A percentile compares a stretch with the other conserved stretches of the same genome.
phyloP scores from a whole-genome alignment of 2,113 vertebrate genomes.

The Microcebus murinus region DNA sequence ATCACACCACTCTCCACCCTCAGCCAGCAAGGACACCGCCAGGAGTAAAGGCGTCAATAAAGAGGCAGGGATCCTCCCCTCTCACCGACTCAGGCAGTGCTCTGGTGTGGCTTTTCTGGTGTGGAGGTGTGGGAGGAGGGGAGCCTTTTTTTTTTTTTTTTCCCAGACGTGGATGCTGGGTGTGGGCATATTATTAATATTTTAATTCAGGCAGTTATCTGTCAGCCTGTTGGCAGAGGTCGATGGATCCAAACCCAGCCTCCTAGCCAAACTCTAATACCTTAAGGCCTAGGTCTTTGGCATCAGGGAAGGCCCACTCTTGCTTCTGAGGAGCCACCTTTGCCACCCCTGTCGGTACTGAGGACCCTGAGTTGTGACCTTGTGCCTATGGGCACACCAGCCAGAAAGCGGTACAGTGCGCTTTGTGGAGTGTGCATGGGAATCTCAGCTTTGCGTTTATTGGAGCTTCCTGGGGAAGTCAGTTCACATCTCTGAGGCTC shows the following conservation, averaged over 20 bases:
- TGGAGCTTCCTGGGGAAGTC: background rate
- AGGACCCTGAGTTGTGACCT: background rate
- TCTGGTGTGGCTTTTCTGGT: conserved; percentile 5
- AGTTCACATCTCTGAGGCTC: background rate
- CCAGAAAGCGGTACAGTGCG: background rate
- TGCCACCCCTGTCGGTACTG: background rate
- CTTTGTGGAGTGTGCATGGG: background rate
- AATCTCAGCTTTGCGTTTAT: background rate
- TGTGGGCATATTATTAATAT: background rate
- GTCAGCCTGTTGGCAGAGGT: background rate
- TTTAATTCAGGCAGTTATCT: background rate
- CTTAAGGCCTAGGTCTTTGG: background rate
- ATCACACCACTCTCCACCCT: background rate
- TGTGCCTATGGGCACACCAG: background rate
- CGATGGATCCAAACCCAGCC: background rate
- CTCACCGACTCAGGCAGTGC: background rate
- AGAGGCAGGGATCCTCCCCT: conserved; percentile 45
- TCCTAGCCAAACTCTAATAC: background rate
- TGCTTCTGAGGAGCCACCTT: background rate
- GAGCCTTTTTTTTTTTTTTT: background rate
- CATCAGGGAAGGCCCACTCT: background rate
- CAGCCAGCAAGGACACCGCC: background rate
- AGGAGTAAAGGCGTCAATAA: conserved; percentile 67
- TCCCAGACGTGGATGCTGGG: background rate
- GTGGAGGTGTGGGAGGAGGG: background rate